These are phyloP conservation scores for Chionis minor DNA, from an alignment of 2,113 vertebrate species.

Conservation along the genomic window DNA sequence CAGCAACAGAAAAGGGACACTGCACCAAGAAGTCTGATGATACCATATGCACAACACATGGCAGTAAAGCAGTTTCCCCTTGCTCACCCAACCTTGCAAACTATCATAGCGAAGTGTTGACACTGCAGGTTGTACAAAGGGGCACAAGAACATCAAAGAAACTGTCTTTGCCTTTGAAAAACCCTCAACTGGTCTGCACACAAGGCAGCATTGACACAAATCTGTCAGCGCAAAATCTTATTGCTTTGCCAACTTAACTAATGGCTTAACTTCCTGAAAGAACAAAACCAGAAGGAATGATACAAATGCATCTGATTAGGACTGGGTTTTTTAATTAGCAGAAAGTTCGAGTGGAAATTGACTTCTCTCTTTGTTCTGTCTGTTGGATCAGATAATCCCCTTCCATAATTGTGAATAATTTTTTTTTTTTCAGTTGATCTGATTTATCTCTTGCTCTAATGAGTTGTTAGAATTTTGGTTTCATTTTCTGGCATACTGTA, in stretches of 20 bases:
- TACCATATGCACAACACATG: neutral
- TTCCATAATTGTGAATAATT: neutral
- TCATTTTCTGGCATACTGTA: neutral
- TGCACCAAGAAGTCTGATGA: neutral
- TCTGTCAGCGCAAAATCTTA: neutral
- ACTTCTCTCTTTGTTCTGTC: neutral
- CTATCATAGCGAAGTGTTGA: neutral
- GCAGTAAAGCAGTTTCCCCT: neutral
- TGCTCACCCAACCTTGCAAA: neutral
- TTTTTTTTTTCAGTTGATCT: neutral
- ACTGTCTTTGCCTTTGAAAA: slow-evolving; percentile 25
- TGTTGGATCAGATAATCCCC: neutral
- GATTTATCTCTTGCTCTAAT: neutral
- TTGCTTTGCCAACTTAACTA: neutral
- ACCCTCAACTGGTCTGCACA: neutral
- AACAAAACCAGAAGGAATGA: neutral
- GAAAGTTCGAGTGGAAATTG: neutral
- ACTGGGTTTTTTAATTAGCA: neutral
- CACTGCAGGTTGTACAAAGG: neutral
- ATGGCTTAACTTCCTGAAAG: neutral
- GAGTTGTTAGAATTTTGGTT: neutral
- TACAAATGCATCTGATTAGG: neutral
- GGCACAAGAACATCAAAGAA: neutral
- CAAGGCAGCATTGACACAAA: neutral
- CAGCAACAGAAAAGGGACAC: neutral